Base-by-base conservation (phyloP, 2,113 vertebrate genomes). In the Elgaria multicarinata region DNA sequence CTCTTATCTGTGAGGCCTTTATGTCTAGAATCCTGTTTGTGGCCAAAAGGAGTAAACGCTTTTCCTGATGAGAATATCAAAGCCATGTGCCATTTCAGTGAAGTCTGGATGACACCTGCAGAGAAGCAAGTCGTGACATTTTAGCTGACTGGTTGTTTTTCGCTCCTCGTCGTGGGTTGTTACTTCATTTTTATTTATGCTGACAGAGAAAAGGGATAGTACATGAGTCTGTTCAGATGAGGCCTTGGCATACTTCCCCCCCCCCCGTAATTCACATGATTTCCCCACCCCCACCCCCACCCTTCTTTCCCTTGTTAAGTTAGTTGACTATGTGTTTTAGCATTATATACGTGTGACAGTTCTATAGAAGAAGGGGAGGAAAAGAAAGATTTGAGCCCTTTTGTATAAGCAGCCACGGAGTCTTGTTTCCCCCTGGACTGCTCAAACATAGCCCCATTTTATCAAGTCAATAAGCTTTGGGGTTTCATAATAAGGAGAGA, bases 61-160 rank as follows among this genome's bases (percentile, higher is more conserved):
- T 95, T 92, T 93, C 95, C 95, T 95, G 92, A 95, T 95, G 94
- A 94, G 91, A 96, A 95, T 95, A 95, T 95, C 93, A 96, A 96
- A 95, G 94, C 94, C 91, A 85, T 93, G 16, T 93, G 94, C 92
- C 92, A 92, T 95, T 95, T 95, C 91, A 90, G 83, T 93, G 89
- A 95, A 93, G 90, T 95, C 90, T 94, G 93, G 94, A 91, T 87
- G 90, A 96, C 89, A 96, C 93, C 91, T 93, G 91, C 92, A 89
- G 96, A 96, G 94, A 95, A 96, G 89, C 92, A 95, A 95, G 80
- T 91, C 90, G 88, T 95, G 93, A 94, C 91, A 96, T 95, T 95
- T 96, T 90, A 94, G 82, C 86, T 93, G 95, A 95, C 87, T 95
- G 67, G 86, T 86, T 93, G 87, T 7, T 86, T 18, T 39, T 12